These are phyloP conservation scores for Willowsia nigromaculata DNA, from an alignment of 2,888 invertebrate genomes.

Conservation along the genomic window DNA sequence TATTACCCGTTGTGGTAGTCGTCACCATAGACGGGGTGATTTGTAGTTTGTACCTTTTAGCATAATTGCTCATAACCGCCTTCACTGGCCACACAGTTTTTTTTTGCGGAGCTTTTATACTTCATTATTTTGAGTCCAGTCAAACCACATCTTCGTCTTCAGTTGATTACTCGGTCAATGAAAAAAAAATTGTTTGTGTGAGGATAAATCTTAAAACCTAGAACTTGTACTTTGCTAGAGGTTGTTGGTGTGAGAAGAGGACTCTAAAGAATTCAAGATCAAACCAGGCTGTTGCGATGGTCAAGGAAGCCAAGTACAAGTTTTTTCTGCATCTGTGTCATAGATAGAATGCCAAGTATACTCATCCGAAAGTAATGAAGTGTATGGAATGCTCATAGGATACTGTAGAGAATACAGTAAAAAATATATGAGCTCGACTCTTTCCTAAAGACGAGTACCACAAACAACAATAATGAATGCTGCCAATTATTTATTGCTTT, in stretches of 20 bases:
- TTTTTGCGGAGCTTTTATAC: background rate
- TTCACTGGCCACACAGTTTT: background rate
- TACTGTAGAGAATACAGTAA: background rate
- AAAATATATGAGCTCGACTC: background rate
- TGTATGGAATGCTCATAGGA: background rate
- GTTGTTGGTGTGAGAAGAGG: too few species aligned
- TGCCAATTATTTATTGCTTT: slow-evolving; percentile 1
- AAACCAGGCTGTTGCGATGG: background rate
- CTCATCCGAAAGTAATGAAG: background rate
- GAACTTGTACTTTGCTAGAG: too few species aligned
- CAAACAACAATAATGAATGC: background rate
- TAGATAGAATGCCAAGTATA: too few species aligned
- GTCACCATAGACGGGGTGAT: background rate
- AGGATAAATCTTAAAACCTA: too few species aligned
- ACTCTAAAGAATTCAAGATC: background rate
- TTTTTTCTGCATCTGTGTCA: background rate
- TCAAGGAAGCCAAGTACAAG: slow-evolving; percentile 20
- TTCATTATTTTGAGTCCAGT: background rate
- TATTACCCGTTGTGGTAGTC: background rate
- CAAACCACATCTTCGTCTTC: background rate
- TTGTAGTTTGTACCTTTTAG: background rate
- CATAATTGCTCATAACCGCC: background rate
- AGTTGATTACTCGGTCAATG: background rate
- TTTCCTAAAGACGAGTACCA: background rate
- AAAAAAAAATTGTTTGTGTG: too few species aligned